Base-by-base conservation (phyloP, 1,140 invertebrate genomes). In the Ips nitidus region DNA sequence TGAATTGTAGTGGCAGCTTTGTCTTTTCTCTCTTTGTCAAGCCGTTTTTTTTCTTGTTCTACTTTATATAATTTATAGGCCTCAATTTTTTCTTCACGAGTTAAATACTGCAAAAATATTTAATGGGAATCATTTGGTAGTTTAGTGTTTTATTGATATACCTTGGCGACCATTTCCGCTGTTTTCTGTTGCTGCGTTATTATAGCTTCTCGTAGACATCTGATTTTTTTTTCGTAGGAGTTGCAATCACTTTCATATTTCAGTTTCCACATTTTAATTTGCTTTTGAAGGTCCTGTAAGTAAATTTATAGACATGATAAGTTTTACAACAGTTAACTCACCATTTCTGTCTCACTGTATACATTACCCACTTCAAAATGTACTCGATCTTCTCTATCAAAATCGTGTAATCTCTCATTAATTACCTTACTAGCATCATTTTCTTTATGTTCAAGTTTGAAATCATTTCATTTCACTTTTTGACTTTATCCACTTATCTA, bases 1-100 rank as follows among this genome's bases (percentile, higher is more conserved):
- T 88, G 87, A 59, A 90, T 88, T 72, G 66, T 75, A 4, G 74
- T 79, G 22, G 77, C 77, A 39, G 68, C 70, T 58, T 40, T 52
- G 41, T 71, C 74, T 60, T 57, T 71, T 53, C 52, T 65, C 52
- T 66, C 22, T 53, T 72, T 52, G 60, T 72, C 65, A 55, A 70
- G 55, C 43, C 71, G 62, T 71, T 74, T 66, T 45, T 68, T 65
- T 52, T 75, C 71, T 39, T 72, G 63, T 59, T 76, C 70, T 61
- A 75, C 71, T 73, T 76, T 78, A 39, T 74, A 41, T 55, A 47
- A 63, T 71, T 76, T 70, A 67, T 75, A 79, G 2, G 68, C 68
- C n/a, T 75, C 66, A 37, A 80, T 80, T 72, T 75, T 72, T 45
- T 70, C 65, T 52, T 77, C 22, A 22, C 22, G 22, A 22, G 22